Base-by-base conservation (phyloP, 92 coral and sea anemone genomes). In the Zoanthus sansibaricus region DNA sequence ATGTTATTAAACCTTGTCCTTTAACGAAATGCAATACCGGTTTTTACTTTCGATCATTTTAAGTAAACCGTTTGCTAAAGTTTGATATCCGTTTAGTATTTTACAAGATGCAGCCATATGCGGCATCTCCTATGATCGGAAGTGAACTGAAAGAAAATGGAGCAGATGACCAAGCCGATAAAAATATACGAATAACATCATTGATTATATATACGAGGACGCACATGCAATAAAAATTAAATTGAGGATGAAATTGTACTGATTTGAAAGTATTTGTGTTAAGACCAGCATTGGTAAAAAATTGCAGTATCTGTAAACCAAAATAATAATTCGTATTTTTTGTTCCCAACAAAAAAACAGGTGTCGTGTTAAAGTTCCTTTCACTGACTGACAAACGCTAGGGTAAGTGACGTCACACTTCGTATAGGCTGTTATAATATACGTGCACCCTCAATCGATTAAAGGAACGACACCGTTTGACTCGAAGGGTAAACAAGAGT, bases 371-470 rank as follows among this genome's bases (percentile, higher is more conserved):
- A 33, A 32, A 21, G 61, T 64, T 62, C 59, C 15, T 45, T 48
- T 66, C 47, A n/a, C 61, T 30, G 12, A 15, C 33, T 55, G 67
- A 44, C 71, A 15, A 33, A 30, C 20, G 72, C 56, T 52, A 37
- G 31, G 61, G 59, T 16, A 66, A 64, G 75, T 80, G 75, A 80
- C 85, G 75, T 80, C 85, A 80, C 75, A 10, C 42, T 67, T 20
- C 66, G 21, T 56, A 66, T 58, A 12, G 83, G n/a, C 8, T 78
- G 7, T 37, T 3, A 13, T 78, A 47, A 7, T 16, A 46, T 76
- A 18, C 17, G 46, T 66, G 61, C 73, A 66, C 74, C 7, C 61
- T 20, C 13, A 47, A 61, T 5, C 85, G 45, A 66, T 44, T 8
- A 4, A 46, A 70, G 75, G 47, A 12, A 7, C 64, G 46, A 20